These are phyloP conservation scores for Tringa solitaria DNA, from an alignment of 2,113 vertebrate species.

Conservation along the genomic window DNA sequence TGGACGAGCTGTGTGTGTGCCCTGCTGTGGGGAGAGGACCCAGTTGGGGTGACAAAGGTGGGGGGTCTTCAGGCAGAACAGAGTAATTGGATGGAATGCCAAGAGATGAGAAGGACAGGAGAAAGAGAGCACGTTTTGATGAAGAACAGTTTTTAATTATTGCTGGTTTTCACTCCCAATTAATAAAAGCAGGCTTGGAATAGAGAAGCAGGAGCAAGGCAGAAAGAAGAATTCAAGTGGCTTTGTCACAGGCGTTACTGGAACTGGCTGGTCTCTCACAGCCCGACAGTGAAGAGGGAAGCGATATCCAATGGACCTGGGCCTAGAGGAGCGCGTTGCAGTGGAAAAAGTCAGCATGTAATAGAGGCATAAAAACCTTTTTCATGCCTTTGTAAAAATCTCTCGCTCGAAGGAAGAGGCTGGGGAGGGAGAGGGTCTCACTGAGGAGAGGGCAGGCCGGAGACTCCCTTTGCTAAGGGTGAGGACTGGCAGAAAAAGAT, in stretches of 20 bases:
- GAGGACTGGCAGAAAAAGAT: background rate
- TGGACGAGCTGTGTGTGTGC: too few species aligned
- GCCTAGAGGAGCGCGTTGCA: background rate
- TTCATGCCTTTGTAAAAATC: background rate
- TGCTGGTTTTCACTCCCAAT: background rate
- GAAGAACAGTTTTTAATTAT: background rate
- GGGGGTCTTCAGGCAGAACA: background rate
- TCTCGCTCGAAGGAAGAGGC: fast-evolving
- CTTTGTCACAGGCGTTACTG: background rate
- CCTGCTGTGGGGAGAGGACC: background rate
- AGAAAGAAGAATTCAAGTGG: background rate
- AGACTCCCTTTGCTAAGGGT: background rate
- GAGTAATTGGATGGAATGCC: background rate
- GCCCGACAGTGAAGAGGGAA: background rate
- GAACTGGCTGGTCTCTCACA: background rate
- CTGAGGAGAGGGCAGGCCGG: background rate
- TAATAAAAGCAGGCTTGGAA: background rate
- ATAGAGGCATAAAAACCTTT: background rate
- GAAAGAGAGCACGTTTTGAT: background rate
- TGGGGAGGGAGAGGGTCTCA: background rate
- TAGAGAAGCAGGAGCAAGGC: fast-evolving
- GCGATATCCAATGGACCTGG: fast-evolving
- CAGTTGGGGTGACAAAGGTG: fast-evolving
- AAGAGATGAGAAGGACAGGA: background rate
- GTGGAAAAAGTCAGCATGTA: background rate